A percentile compares a stretch with the other conserved stretches of the same genome.
Evolutionary conservation across 2,113 vertebrate genomes (phyloP).

Genomic region (Romanogobio albipinnatus): DNA sequence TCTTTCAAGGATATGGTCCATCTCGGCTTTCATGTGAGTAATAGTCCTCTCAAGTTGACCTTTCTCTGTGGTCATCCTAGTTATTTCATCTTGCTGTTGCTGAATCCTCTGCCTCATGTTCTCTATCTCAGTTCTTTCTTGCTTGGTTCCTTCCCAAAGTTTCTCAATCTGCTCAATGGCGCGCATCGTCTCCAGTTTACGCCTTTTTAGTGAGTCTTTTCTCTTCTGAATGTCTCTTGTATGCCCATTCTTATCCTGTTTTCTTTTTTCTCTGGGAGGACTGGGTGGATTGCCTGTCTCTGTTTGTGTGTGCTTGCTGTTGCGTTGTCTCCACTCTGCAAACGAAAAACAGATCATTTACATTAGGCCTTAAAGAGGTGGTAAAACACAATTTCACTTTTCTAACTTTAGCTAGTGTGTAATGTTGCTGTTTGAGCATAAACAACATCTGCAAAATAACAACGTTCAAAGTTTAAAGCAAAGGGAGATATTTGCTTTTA

Average conservation of each 20-base stretch:
- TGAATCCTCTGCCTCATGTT: conserved; percentile 58
- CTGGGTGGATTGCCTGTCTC: conserved; percentile 41
- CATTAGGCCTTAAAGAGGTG: too few relatives aligned
- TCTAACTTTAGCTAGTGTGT: too few relatives aligned
- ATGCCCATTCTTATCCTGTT: conserved; percentile 46
- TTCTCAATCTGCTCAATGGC: conserved; percentile 63
- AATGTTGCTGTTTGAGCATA: too few relatives aligned
- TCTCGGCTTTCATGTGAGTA: conserved; percentile 55
- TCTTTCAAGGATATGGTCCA: conserved; percentile 53
- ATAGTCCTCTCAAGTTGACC: conserved; percentile 49
- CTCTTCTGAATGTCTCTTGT: conserved; percentile 43
- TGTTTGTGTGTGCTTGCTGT: conserved; percentile 58
- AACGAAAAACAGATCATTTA: neutral
- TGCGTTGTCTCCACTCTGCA: conserved; percentile 63
- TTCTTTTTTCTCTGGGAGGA: conserved; percentile 48
- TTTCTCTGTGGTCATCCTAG: conserved; percentile 62
- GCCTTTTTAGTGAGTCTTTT: conserved; percentile 61
- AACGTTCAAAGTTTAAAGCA: too few relatives aligned
- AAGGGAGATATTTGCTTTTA: too few relatives aligned
- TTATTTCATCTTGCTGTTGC: conserved; percentile 61
- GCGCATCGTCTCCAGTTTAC: conserved; percentile 58
- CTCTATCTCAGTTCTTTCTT: conserved; percentile 55
- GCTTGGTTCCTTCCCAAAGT: conserved; percentile 62
- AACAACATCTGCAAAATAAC: too few relatives aligned
- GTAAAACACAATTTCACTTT: too few relatives aligned